A percentile compares a stretch with the other conserved stretches of the same genome.
phyloP scores from a whole-genome alignment of 2,888 invertebrate species.

The Ennomos quercinarius region DNA sequence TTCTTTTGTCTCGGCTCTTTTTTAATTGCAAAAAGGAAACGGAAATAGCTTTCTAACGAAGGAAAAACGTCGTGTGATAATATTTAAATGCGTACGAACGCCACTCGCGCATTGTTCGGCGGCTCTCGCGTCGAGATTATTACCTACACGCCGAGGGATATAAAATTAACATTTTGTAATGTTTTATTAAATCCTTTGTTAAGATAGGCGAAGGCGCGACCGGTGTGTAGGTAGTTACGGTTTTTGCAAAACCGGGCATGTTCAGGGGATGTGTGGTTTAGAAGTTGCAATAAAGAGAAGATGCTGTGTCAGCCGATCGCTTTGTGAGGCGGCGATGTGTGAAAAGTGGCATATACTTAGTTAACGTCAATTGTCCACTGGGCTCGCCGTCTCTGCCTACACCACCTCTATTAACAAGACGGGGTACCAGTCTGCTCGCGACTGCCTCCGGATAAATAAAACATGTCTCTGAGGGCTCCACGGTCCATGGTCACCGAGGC shows the following conservation, averaged over 20 bases:
- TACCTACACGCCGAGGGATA: slow-evolving; percentile 14
- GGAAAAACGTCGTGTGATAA: slow-evolving; percentile 54
- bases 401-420: slow-evolving; percentile 2
- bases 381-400: not conserved
- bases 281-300: slow-evolving; percentile 42
- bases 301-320: slow-evolving; percentile 48
- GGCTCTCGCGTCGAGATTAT: slow-evolving; percentile 19
- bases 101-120: slow-evolving; percentile 14
- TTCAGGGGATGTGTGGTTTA: slow-evolving; percentile 39
- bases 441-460: slow-evolving; percentile 8
- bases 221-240: slow-evolving; percentile 10
- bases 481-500: no score
- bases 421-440: slow-evolving; percentile 7
- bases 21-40: slow-evolving; percentile 75
- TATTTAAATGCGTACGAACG: slow-evolving; percentile 46
- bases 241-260: slow-evolving; percentile 1
- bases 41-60: slow-evolving; percentile 60
- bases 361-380: slow-evolving; percentile 9
- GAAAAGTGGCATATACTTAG: slow-evolving; percentile 29
- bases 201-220: slow-evolving; percentile 12
- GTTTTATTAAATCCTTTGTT: slow-evolving; percentile 5
- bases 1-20: slow-evolving; percentile 74
- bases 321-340: slow-evolving; percentile 62
- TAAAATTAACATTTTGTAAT: slow-evolving; percentile 14
- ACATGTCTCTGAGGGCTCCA: slow-evolving; percentile 8